phyloP scores from a whole-genome alignment of 2,888 invertebrate species.

The Melitaea athalia region DNA sequence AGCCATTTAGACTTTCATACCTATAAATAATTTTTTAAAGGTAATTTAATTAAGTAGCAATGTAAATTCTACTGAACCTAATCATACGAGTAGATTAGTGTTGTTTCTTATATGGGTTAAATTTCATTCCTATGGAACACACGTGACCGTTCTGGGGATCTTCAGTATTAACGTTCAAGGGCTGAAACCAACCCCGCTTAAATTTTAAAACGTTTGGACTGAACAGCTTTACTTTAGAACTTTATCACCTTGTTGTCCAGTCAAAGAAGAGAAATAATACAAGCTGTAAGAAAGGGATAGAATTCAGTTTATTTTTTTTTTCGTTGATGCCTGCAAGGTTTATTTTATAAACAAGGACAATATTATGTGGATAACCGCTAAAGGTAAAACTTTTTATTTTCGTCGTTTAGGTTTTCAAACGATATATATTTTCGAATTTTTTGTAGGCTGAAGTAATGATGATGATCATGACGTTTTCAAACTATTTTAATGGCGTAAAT shows the following conservation, averaged over 20 bases:
- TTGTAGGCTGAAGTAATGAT: too few species aligned
- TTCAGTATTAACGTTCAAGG: conserved; percentile 3
- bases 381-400: too few species aligned
- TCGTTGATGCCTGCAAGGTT: too few species aligned
- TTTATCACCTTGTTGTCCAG: background rate
- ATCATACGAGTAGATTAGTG: too few species aligned
- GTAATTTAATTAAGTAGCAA: background rate
- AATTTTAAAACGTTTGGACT: conserved; percentile 18
- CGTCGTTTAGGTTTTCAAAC: too few species aligned
- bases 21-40: background rate
- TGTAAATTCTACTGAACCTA: background rate
- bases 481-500: too few species aligned
- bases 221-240: conserved; percentile 15
- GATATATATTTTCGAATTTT: too few species aligned
- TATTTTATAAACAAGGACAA: too few species aligned
- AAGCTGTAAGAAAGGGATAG: background rate
- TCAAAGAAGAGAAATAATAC: background rate
- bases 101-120: background rate
- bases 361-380: too few species aligned
- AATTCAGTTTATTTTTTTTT: too few species aligned
- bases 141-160: background rate
- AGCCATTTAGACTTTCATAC: too few species aligned
- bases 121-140: background rate
- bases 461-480: too few species aligned
- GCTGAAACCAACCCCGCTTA: conserved; percentile 7